Evolutionary conservation across 2,797 vertebrate species (phyloP).

Genomic region (Emys orbicularis): DNA sequence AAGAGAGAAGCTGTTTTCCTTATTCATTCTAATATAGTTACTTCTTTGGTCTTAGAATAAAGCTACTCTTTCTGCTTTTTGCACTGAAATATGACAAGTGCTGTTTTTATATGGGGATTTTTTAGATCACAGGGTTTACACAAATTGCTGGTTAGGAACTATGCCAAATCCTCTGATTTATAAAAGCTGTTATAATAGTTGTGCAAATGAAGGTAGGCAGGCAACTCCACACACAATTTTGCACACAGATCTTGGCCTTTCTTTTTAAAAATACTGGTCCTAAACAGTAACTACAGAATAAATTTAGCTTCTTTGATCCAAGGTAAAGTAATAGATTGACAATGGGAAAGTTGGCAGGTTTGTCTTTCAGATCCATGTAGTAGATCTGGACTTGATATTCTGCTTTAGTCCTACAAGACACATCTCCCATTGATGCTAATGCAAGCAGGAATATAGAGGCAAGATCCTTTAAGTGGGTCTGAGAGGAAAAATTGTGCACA

Average conservation of each 20-base stretch:
- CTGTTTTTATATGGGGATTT: not conserved
- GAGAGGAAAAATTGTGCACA: not conserved
- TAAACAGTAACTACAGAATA: not conserved
- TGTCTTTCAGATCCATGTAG: not conserved
- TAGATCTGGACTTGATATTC: not conserved
- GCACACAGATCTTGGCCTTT: not conserved
- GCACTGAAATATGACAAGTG: not conserved
- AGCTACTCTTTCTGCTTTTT: not conserved
- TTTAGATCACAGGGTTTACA: not conserved
- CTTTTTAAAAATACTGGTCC: not conserved
- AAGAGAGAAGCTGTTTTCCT: not conserved
- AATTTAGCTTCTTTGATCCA: not conserved
- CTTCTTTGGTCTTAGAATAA: not conserved
- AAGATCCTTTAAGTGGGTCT: not conserved
- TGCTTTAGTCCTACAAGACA: not conserved
- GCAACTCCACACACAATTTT: not conserved
- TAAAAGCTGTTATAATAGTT: not conserved
- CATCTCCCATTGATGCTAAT: not conserved
- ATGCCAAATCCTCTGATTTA: conserved; percentile 2
- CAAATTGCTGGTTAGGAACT: not conserved
- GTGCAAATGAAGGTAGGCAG: not conserved
- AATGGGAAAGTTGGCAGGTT: not conserved
- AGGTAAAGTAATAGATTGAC: not conserved
- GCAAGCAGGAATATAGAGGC: not conserved
- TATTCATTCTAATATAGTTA: not conserved